A percentile compares a stretch with the other conserved stretches of the same genome.
These are phyloP conservation scores for Misgurnus mizolepis DNA, from an alignment of 2,113 vertebrate genomes.

Conservation along the genomic window DNA sequence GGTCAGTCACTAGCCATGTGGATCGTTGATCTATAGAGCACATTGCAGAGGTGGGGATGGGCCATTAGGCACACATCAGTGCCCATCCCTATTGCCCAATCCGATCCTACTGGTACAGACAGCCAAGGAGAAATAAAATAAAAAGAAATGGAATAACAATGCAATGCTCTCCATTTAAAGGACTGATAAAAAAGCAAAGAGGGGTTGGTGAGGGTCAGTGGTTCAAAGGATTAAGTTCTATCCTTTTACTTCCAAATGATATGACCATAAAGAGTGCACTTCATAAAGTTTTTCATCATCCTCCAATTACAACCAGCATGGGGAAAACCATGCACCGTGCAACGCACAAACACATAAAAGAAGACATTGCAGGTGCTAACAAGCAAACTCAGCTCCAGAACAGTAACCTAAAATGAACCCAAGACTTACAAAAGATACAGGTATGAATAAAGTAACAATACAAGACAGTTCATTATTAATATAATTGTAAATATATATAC, in stretches of 20 bases:
- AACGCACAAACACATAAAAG: not conserved
- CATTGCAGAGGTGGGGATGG: constrained; percentile 34
- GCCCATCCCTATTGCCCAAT: constrained; percentile 39
- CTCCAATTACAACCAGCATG: not conserved
- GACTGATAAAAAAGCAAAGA: constrained; percentile 30
- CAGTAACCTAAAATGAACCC: not conserved
- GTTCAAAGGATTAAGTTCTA: not conserved
- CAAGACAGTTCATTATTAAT: too few relatives aligned
- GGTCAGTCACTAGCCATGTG: constrained; percentile 59
- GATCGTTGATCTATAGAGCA: constrained; percentile 52
- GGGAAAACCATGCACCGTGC: not conserved
- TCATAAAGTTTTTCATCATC: not conserved
- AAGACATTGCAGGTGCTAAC: not conserved
- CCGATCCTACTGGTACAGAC: constrained; percentile 35
- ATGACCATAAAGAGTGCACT: not conserved
- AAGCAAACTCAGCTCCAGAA: not conserved
- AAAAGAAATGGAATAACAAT: constrained; percentile 32
- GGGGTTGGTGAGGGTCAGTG: constrained; percentile 5
- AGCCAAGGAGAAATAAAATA: constrained; percentile 29
- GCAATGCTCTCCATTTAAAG: constrained; percentile 21
- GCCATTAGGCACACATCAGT: constrained; percentile 52
- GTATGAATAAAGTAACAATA: not conserved
- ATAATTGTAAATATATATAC: too few relatives aligned
- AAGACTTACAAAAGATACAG: not conserved
- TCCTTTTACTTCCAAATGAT: not conserved